These are phyloP conservation scores for Drosophila meridionalis DNA, from an alignment of 2,888 invertebrate species.

Conservation along the genomic window DNA sequence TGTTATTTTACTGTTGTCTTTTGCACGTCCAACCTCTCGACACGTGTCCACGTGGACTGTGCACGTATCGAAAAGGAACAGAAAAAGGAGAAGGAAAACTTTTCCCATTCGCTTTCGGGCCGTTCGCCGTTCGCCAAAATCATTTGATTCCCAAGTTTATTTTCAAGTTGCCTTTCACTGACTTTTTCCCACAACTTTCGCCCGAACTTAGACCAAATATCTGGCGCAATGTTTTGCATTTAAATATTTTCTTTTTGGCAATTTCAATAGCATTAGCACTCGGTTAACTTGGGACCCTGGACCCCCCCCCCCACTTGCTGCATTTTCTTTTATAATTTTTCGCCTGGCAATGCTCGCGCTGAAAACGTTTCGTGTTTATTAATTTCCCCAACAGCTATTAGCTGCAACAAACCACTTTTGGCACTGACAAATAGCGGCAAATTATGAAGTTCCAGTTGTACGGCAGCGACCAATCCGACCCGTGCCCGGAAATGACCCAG, in stretches of 20 bases:
- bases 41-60: constrained; percentile 47
- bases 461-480: background rate
- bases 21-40: constrained; percentile 35
- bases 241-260: constrained; percentile 57
- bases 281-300: constrained; percentile 20
- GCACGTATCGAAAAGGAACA: constrained; percentile 15
- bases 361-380: constrained; percentile 65
- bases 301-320: too few relatives aligned
- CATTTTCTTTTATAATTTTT: constrained; percentile 27
- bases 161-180: constrained; percentile 26
- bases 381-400: constrained; percentile 69
- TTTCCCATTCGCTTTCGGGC: constrained; percentile 35
- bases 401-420: constrained; percentile 60
- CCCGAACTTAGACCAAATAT: constrained; percentile 19
- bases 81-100: constrained; percentile 24
- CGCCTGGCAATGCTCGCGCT: constrained; percentile 11
- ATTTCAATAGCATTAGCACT: constrained; percentile 46
- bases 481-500: constrained; percentile 25
- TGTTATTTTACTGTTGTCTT: constrained; percentile 31
- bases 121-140: constrained; percentile 38
- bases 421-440: constrained; percentile 72
- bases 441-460: constrained; percentile 52
- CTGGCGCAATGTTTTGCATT: constrained; percentile 52
- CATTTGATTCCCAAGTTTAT: constrained; percentile 41
- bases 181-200: constrained; percentile 13